Evolutionary conservation across 2,888 invertebrate species (phyloP).

Genomic region (Tetropium fuscum): DNA sequence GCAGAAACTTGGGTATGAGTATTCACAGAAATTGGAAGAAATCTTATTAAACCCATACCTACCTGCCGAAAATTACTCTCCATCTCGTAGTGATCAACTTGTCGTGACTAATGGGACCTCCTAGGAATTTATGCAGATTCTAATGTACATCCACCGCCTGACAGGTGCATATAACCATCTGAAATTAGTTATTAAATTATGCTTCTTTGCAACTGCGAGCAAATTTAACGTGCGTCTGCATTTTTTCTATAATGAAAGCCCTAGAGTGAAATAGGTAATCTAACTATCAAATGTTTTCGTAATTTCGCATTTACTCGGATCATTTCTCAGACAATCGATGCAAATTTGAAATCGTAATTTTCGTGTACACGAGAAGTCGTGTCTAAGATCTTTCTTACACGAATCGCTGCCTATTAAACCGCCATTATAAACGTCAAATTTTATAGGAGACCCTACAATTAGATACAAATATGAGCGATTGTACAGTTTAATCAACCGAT

Average conservation of each 20-base stretch:
- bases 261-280: conserved; percentile 26
- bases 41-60: too few relatives aligned
- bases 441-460: conserved; percentile 31
- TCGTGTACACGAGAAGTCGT: conserved; percentile 28
- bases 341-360: conserved; percentile 24
- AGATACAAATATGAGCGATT: conserved; percentile 10
- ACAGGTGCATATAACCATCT: conserved; percentile 2
- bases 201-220: conserved; percentile 6
- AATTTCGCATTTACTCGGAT: conserved; percentile 17
- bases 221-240: conserved; percentile 22
- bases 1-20: too few relatives aligned
- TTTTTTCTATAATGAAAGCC: conserved; percentile 25
- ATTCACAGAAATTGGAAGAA: too few relatives aligned
- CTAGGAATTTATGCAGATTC: conserved; percentile 28
- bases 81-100: too few relatives aligned
- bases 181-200: conserved; percentile 18
- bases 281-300: conserved; percentile 28
- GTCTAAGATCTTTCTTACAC: conserved; percentile 17
- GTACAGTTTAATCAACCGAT: conserved; percentile 14
- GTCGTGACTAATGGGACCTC: too few relatives aligned
- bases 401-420: conserved; percentile 18
- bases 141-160: conserved; percentile 13
- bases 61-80: too few relatives aligned
- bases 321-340: conserved; percentile 23
- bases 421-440: conserved; percentile 32